Conservation (phyloP, 2,113 vertebrate genomes). For the Cavia aperea region DNA sequence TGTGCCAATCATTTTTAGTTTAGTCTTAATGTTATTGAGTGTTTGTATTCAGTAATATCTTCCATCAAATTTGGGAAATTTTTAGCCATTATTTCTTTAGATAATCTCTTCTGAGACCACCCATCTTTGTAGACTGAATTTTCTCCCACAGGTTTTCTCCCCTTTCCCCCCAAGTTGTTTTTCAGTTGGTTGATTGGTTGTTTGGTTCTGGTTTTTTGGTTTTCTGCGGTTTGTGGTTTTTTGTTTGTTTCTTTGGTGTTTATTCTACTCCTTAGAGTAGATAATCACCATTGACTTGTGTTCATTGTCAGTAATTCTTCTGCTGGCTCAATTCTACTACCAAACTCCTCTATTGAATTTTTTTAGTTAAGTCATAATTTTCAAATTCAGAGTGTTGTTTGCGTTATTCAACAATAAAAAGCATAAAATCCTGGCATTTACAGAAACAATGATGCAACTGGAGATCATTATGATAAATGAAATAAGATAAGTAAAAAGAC, state of each 20-base stretch:
- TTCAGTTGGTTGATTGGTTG: too few species aligned
- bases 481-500: neutral
- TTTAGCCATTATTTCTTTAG: neutral
- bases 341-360: neutral
- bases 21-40: neutral
- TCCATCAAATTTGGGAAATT: neutral
- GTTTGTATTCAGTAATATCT: neutral
- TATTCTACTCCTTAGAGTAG: neutral
- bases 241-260: neutral
- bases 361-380: neutral
- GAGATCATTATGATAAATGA: neutral
- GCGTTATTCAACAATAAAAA: neutral
- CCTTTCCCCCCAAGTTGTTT: neutral
- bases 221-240: neutral
- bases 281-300: neutral
- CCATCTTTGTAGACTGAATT: neutral
- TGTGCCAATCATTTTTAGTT: neutral
- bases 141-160: neutral
- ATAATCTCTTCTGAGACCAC: neutral
- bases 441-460: neutral
- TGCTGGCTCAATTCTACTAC: neutral
- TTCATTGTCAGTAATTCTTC: neutral
- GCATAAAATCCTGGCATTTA: neutral
- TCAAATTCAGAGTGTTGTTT: neutral
- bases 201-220: too few species aligned